phyloP scores from a whole-genome alignment of 2,888 invertebrate genomes.

The Marasmarcha lunaedactyla region DNA sequence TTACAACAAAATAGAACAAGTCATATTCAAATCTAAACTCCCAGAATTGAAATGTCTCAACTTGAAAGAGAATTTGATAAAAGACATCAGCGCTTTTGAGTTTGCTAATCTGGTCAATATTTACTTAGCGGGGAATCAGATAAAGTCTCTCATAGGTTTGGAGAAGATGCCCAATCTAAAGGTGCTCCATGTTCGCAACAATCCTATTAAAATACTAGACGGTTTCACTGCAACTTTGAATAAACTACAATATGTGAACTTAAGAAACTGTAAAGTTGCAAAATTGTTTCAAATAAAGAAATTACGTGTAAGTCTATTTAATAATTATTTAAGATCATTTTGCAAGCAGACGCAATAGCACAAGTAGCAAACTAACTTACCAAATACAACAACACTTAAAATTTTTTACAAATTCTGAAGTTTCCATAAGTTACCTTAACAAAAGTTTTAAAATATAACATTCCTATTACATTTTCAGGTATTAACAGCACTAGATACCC shows the following conservation, averaged over 20 bases:
- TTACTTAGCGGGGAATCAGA: slow-evolving; percentile 81
- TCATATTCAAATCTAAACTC: slow-evolving; percentile 35
- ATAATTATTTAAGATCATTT: too few species aligned
- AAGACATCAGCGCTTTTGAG: slow-evolving; percentile 48
- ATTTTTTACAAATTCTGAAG: too few species aligned
- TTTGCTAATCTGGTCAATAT: slow-evolving; percentile 74
- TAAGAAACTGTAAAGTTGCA: slow-evolving; percentile 64
- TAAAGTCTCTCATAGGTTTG: slow-evolving; percentile 73
- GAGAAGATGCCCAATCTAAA: slow-evolving; percentile 70
- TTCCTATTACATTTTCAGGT: too few species aligned
- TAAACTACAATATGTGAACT: slow-evolving; percentile 67
- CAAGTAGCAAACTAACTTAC: too few species aligned
- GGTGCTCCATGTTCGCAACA: slow-evolving; percentile 79
- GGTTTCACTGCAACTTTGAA: slow-evolving; percentile 53
- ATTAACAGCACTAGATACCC: slow-evolving; percentile 52
- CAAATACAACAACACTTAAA: too few species aligned
- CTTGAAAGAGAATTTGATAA: slow-evolving; percentile 60
- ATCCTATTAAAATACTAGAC: slow-evolving; percentile 66
- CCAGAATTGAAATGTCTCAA: slow-evolving; percentile 62
- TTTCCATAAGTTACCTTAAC: too few species aligned
- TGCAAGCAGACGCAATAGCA: too few species aligned
- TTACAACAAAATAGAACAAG: slow-evolving; percentile 44
- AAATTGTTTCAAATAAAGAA: slow-evolving; percentile 66
- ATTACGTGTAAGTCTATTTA: slow-evolving; percentile 39
- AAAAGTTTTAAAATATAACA: too few species aligned